phyloP scores from a whole-genome alignment of 2,113 vertebrate species.

The Callionymus lyra region DNA sequence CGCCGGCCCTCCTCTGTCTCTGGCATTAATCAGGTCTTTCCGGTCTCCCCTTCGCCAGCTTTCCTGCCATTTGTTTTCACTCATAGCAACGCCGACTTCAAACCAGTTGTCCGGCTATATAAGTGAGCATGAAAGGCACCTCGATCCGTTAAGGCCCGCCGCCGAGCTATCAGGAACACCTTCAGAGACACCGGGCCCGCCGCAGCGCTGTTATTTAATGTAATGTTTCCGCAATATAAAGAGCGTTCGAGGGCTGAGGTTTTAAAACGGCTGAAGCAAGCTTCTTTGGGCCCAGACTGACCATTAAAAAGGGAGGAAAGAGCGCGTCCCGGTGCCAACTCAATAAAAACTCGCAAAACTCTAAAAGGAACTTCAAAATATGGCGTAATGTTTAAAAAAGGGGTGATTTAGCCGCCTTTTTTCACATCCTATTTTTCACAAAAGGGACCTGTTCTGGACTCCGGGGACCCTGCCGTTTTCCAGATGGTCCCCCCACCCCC shows the following conservation, averaged over 20 bases:
- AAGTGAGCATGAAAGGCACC: slow-evolving; percentile 20
- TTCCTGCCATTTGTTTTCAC: slow-evolving; percentile 52
- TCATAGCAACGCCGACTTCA: slow-evolving; percentile 43
- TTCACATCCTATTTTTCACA: slow-evolving; percentile 63
- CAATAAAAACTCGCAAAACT: slow-evolving; percentile 69
- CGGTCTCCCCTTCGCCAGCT: slow-evolving; percentile 39
- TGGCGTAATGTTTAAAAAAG: slow-evolving; percentile 69
- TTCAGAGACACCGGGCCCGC: slow-evolving; percentile 45
- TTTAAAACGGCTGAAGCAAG: slow-evolving; percentile 65
- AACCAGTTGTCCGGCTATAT: slow-evolving; percentile 34
- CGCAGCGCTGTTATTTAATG: slow-evolving; percentile 64
- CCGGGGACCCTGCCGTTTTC: slow-evolving; percentile 56
- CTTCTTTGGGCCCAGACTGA: slow-evolving; percentile 61
- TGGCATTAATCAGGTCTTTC: slow-evolving; percentile 65
- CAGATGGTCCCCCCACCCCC: slow-evolving; percentile 68
- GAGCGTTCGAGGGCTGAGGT: slow-evolving; percentile 59
- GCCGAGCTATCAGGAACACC: slow-evolving; percentile 48
- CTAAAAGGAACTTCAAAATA: slow-evolving; percentile 71
- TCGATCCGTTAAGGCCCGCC: slow-evolving; percentile 28
- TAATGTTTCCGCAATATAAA: slow-evolving; percentile 75
- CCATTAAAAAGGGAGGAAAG: slow-evolving; percentile 75
- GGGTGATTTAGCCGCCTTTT: slow-evolving; percentile 39
- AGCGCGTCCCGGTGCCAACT: slow-evolving; percentile 58
- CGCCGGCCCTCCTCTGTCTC: slow-evolving; percentile 33
- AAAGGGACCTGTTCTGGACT: slow-evolving; percentile 67